Evolutionary conservation across 2,797 vertebrate species (phyloP).

Genomic region (Luscinia megarhynchos): DNA sequence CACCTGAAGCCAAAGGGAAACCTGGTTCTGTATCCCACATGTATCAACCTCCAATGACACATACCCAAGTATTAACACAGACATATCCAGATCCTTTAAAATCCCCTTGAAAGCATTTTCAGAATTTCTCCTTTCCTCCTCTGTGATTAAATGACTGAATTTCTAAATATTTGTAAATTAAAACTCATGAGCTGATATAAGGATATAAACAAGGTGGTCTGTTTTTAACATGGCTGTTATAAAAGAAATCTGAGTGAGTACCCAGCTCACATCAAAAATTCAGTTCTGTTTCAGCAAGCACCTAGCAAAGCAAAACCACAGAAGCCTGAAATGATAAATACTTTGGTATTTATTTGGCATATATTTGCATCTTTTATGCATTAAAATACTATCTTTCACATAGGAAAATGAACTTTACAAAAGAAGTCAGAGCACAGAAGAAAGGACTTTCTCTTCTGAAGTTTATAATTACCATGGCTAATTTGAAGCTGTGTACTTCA

Average conservation of each 20-base stretch:
- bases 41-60: accelerated
- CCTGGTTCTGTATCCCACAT: accelerated
- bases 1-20: neutral
- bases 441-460: neutral
- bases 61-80: neutral
- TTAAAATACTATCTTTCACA: neutral
- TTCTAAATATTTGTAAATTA: neutral
- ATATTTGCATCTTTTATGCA: neutral
- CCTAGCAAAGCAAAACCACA: neutral
- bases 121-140: neutral
- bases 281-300: neutral
- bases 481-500: neutral
- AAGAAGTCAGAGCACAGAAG: neutral
- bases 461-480: neutral
- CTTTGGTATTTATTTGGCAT: neutral
- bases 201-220: neutral
- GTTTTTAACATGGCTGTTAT: neutral
- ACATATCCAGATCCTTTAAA: neutral
- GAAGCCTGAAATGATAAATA: neutral
- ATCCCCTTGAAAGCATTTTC: neutral
- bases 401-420: neutral
- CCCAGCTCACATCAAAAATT: neutral
- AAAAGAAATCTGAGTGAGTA: neutral
- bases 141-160: neutral
- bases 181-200: neutral